These are phyloP conservation scores for Patiria miniata DNA, from an alignment of 35 echinoderm and acorn worm species.

Conservation along the genomic window DNA sequence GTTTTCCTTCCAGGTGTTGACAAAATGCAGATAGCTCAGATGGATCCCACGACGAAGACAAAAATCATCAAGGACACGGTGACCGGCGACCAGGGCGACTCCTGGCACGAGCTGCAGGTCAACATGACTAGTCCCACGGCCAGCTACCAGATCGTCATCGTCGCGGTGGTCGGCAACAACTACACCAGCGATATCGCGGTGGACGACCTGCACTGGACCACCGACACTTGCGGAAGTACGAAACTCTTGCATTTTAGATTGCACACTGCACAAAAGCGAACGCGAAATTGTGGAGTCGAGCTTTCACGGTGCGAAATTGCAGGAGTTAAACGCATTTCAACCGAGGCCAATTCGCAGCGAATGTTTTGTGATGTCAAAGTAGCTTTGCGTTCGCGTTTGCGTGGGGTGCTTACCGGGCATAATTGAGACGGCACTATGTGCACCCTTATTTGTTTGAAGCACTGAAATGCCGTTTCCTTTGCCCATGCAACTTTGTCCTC, in stretches of 20 bases:
- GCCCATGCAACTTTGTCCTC: too few relatives aligned
- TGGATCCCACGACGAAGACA: neutral
- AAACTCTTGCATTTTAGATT: neutral
- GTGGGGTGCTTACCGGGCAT: too few relatives aligned
- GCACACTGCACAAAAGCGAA: neutral
- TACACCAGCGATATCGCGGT: conserved; percentile 54
- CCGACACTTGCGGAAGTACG: neutral
- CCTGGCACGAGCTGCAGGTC: conserved; percentile 59
- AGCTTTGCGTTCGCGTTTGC: too few relatives aligned
- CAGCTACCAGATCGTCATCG: conserved; percentile 57
- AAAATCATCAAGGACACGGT: neutral
- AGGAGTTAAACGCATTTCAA: neutral
- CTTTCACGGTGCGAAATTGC: neutral
- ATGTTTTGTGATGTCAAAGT: too few relatives aligned
- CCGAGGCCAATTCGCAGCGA: too few relatives aligned
- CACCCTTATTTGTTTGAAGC: too few relatives aligned
- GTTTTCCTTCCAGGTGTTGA: neutral
- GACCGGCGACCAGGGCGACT: conserved; percentile 28
- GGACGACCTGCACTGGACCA: conserved; percentile 34
- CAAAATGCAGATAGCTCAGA: neutral
- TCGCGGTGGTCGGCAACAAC: conserved; percentile 52
- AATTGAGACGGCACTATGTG: too few relatives aligned
- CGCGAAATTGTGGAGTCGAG: neutral
- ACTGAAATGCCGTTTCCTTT: too few relatives aligned
- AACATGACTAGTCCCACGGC: conserved; percentile 43